Evolutionary conservation across 2,797 vertebrate genomes (phyloP).

Genomic region (Bufotes viridis): DNA sequence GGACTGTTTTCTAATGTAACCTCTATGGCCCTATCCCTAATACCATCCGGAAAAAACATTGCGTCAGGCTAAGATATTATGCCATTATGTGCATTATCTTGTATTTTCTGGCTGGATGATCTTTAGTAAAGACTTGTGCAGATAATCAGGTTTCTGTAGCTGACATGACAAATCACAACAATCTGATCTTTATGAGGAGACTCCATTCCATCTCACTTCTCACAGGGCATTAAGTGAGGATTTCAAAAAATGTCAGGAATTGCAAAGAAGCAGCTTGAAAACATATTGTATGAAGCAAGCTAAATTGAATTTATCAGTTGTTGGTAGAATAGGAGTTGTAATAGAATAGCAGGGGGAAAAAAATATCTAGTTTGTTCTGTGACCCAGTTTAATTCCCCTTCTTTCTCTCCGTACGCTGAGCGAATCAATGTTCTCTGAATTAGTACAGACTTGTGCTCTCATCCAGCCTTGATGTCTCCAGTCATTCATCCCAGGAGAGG

Average conservation of each 20-base stretch:
- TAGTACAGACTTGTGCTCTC: constrained; percentile 60
- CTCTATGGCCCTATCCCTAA: background rate
- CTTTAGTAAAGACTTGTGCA: constrained; percentile 11
- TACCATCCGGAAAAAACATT: background rate
- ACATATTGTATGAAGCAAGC: constrained; percentile 21
- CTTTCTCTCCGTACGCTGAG: constrained; percentile 50
- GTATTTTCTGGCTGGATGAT: background rate
- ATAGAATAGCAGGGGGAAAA: background rate
- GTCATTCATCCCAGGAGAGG: constrained; percentile 59
- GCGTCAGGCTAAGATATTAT: background rate
- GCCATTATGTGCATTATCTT: background rate
- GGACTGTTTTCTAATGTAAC: background rate
- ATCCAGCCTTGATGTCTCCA: constrained; percentile 63
- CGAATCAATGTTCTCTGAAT: constrained; percentile 62
- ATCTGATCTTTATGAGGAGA: constrained; percentile 30
- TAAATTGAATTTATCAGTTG: constrained; percentile 28
- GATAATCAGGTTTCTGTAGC: constrained; percentile 25
- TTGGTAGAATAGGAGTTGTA: constrained; percentile 36
- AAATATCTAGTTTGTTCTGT: constrained; percentile 46
- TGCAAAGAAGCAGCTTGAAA: constrained; percentile 17
- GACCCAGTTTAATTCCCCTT: constrained; percentile 56
- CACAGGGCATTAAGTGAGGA: constrained; percentile 39
- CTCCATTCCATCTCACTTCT: constrained; percentile 37
- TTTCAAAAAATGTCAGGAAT: constrained; percentile 30
- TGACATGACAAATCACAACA: constrained; percentile 35